A percentile compares a stretch with the other conserved stretches of the same genome.
Conservation (phyloP, 2,888 invertebrate species). For the Caenorhabditis imperialis region DNA sequence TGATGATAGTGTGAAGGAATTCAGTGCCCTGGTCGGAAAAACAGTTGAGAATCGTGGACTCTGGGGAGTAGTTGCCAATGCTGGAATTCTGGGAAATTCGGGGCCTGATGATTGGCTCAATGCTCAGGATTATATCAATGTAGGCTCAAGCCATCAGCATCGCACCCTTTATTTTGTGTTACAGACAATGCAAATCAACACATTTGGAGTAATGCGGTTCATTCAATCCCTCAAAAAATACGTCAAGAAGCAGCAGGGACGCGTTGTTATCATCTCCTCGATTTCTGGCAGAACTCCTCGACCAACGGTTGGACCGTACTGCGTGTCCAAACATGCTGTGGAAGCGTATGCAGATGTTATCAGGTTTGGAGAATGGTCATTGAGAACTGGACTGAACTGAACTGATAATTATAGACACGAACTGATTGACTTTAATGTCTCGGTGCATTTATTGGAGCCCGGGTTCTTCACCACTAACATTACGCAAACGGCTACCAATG, state of each 20-base stretch:
- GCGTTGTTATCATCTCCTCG: conserved; percentile 78
- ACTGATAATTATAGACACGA: conserved; percentile 61
- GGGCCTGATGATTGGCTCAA: conserved; percentile 78
- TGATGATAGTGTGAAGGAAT: conserved; percentile 66
- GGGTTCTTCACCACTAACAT: conserved; percentile 74
- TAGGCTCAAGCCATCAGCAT: conserved; percentile 3
- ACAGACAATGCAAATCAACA: conserved; percentile 72
- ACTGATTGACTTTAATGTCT: conserved; percentile 66
- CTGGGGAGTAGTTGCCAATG: conserved; percentile 75
- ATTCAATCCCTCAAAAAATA: conserved; percentile 69
- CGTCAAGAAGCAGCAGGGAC: conserved; percentile 63
- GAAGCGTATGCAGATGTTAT: conserved; percentile 74
- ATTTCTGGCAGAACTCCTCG: conserved; percentile 78
- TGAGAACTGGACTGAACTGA: background rate
- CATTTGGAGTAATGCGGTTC: conserved; percentile 78
- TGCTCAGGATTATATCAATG: conserved; percentile 75
- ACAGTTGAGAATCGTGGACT: conserved; percentile 49
- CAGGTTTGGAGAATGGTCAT: no score
- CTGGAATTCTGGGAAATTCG: conserved; percentile 71
- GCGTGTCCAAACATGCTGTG: conserved; percentile 74
- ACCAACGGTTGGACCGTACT: conserved; percentile 72
- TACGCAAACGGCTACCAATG: conserved; percentile 65
- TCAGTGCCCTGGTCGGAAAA: conserved; percentile 59
- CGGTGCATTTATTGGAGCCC: conserved; percentile 72
- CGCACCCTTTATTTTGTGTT: conserved; percentile 9